Percentiles rank a stretch among this genome's conserved stretches.
These are phyloP conservation scores for Beroe ovata DNA, from an alignment of 37 sponge, comb jelly and placozoan species.

Conservation along the genomic window DNA sequence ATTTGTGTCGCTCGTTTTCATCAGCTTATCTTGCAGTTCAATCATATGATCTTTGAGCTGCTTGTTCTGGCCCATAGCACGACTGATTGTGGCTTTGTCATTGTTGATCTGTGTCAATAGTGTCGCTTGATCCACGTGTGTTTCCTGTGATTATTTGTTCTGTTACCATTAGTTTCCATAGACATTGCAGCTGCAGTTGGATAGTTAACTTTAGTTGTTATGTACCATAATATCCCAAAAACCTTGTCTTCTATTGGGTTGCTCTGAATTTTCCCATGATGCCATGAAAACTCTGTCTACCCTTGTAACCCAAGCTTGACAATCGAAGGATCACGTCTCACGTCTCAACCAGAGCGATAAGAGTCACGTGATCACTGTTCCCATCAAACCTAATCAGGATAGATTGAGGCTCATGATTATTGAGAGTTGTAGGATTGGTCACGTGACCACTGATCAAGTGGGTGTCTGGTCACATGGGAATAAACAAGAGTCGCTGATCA, in stretches of 20 bases:
- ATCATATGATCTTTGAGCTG: slow-evolving; percentile 49
- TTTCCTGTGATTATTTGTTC: too few species aligned
- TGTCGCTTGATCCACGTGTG: slow-evolving; percentile 43
- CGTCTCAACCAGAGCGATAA: too few species aligned
- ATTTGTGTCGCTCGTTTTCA: slow-evolving; percentile 49
- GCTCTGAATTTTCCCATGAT: too few species aligned
- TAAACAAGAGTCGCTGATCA: background rate
- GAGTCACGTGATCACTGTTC: background rate
- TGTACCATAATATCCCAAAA: too few species aligned
- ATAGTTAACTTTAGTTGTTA: too few species aligned
- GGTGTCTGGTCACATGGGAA: background rate
- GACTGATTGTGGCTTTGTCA: slow-evolving; percentile 60
- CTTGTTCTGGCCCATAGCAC: slow-evolving; percentile 64
- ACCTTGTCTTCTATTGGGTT: too few species aligned
- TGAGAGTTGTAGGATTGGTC: too few species aligned
- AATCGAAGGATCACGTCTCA: too few species aligned
- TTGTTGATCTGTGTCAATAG: slow-evolving; percentile 63
- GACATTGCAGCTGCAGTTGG: too few species aligned
- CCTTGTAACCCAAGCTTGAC: too few species aligned
- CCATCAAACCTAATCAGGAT: background rate
- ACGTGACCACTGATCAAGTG: background rate
- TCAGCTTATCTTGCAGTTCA: slow-evolving; percentile 37
- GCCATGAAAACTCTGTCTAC: too few species aligned
- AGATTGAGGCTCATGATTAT: background rate
- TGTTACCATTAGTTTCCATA: too few species aligned